Base-by-base conservation (phyloP, 2,888 invertebrate genomes). In the Magallana nippona region DNA sequence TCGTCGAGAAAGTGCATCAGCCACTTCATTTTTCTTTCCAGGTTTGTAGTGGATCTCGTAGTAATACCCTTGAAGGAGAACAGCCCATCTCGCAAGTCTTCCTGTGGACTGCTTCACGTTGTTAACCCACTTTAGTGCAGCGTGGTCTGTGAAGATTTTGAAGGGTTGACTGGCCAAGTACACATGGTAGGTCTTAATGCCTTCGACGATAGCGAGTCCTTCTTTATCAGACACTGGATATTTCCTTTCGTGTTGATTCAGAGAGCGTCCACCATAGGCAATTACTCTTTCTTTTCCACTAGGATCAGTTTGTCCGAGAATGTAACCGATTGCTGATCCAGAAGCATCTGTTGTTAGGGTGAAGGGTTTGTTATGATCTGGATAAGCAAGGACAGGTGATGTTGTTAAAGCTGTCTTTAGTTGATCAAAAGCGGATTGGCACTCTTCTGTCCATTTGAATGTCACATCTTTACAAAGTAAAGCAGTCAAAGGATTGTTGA, bases 351-450 rank as follows among this genome's bases (percentile, higher is more conserved):
- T 88, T 2, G 87, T 85, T 2, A 90, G 19, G 15, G 82, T 85
- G 60, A 89, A 89, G 0, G 79, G 82, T 63, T 87, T 85, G 10
- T 84, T 78, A 27, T 87, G 82, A 81, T 90, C 87, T 22, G 89
- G 88, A 11, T 83, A 84, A 2, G 84, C 79, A 0, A 90, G 81
- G 15, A 90, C 86, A 55, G 89, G 89, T 19, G 87, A 77, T 13
- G 86, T 82, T 3, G 77, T 87, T 19, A 90, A 58, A 5, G 78
- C 79, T 15, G 81, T 78, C 82, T 93, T 94, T 55, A 93, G 88
- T 56, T 44, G n/a, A 15, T 85, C 82, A 82, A 85, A 85, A n/a
- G 85, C 60, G 10, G 32, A n/a, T 79, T 81, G 78, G n/a, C 85
- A 85, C 56, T 79, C 19, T 0, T 78, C 63, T 10, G 79, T 71